phyloP scores from a whole-genome alignment of 1,140 invertebrate genomes.

The Micrasema longulum region DNA sequence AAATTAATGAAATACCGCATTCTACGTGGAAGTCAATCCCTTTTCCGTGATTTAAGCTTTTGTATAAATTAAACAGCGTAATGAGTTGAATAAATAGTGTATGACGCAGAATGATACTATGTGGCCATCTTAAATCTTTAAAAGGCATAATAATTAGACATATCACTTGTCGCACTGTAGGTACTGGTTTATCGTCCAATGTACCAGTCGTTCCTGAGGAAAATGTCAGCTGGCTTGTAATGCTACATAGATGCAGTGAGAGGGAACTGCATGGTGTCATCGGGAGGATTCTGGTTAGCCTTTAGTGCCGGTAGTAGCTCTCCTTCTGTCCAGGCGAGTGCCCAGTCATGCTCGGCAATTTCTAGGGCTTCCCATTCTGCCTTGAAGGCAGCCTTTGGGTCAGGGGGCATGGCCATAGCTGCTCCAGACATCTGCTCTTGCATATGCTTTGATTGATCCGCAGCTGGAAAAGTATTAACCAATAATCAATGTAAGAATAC shows the following conservation, averaged over 20 bases:
- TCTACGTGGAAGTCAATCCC: too few species aligned
- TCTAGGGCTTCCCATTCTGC: slow-evolving; percentile 99
- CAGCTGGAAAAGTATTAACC: slow-evolving; percentile 78
- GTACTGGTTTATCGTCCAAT: slow-evolving; percentile 16
- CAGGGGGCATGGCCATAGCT: slow-evolving; percentile 95
- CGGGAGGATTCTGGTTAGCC: slow-evolving; percentile 34
- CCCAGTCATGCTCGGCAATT: slow-evolving; percentile 94
- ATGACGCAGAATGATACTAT: too few species aligned
- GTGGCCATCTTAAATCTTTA: too few species aligned
- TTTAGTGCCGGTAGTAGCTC: slow-evolving; percentile 60
- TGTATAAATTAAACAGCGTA: too few species aligned
- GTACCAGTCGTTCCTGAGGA: slow-evolving; percentile 25
- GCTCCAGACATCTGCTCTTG: slow-evolving; percentile 98
- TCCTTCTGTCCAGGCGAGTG: slow-evolving; percentile 81
- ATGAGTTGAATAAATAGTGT: too few species aligned
- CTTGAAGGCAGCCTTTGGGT: slow-evolving; percentile 98
- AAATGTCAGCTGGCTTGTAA: slow-evolving; percentile 15
- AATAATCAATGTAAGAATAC: too few species aligned
- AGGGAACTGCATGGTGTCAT: slow-evolving; percentile 46
- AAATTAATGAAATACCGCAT: background rate
- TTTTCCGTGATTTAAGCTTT: too few species aligned
- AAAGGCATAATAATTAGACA: too few species aligned
- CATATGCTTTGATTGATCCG: slow-evolving; percentile 95
- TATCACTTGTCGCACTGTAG: too few species aligned
- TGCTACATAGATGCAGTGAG: slow-evolving; percentile 33